These are phyloP conservation scores for Trichonephila inaurata DNA, from an alignment of 1,140 invertebrate genomes.

Conservation along the genomic window DNA sequence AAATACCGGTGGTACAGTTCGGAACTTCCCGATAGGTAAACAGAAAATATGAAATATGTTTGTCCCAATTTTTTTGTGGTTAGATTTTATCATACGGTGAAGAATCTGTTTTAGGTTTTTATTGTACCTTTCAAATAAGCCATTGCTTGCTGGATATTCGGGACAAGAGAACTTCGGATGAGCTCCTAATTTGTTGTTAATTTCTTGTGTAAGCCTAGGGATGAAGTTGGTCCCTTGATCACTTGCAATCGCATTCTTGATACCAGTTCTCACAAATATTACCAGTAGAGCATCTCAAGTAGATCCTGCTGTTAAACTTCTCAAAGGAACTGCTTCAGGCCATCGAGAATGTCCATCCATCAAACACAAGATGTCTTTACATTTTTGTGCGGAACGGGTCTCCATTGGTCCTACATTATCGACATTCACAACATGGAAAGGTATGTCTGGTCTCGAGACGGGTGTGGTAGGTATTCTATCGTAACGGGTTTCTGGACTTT, in stretches of 20 bases:
- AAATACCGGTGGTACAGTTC: not conserved
- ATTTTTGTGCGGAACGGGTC: not conserved
- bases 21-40: not conserved
- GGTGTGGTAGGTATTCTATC: not conserved
- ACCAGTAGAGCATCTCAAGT: not conserved
- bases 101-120: not conserved
- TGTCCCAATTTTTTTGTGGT: not conserved
- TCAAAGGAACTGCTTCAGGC: not conserved
- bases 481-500: not conserved
- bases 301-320: not conserved
- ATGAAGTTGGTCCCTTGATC: slow-evolving; percentile 15
- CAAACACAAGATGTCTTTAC: not conserved
- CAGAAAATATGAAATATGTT: not conserved
- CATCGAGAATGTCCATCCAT: not conserved
- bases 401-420: not conserved
- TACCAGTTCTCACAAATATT: not conserved
- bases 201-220: not conserved
- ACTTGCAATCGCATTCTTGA: not conserved
- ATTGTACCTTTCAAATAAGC: not conserved
- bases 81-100: not conserved
- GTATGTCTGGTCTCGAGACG: not conserved
- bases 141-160: not conserved
- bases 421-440: not conserved
- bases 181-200: not conserved
- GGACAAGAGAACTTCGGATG: not conserved